Evolutionary conservation across 2,113 vertebrate species (phyloP).

Genomic region (Hydropotes inermis): DNA sequence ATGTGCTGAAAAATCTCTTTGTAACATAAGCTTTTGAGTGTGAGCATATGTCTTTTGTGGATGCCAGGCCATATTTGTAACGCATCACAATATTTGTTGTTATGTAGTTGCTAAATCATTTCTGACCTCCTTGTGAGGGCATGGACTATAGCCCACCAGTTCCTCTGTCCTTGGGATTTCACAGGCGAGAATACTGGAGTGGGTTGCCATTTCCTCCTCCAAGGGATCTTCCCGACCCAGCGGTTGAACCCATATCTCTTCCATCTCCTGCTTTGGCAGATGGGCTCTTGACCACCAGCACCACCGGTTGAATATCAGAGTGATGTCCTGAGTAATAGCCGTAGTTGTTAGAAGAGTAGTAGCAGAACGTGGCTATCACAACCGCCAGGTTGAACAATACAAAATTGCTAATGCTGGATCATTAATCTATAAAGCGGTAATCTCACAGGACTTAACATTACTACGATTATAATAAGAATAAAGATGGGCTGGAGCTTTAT

Average conservation of each 20-base stretch:
- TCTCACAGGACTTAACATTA: neutral
- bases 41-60: neutral
- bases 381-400: neutral
- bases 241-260: neutral
- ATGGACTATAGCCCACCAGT: neutral
- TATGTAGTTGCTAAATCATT: neutral
- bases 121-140: neutral
- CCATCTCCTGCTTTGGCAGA: neutral
- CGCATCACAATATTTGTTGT: neutral
- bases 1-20: slow-evolving; percentile 23
- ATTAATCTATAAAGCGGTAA: neutral
- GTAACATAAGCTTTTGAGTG: slow-evolving; percentile 11
- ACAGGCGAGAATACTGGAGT: neutral
- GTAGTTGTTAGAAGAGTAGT: neutral
- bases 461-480: neutral
- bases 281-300: neutral
- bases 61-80: neutral
- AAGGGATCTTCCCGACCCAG: neutral
- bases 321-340: neutral
- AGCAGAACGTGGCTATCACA: neutral
- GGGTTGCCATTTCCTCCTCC: neutral
- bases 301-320: neutral
- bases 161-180: neutral
- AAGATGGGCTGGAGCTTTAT: neutral
- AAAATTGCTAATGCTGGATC: neutral